phyloP scores from a whole-genome alignment of 1,140 invertebrate genomes.

The Apolygus lucorum region DNA sequence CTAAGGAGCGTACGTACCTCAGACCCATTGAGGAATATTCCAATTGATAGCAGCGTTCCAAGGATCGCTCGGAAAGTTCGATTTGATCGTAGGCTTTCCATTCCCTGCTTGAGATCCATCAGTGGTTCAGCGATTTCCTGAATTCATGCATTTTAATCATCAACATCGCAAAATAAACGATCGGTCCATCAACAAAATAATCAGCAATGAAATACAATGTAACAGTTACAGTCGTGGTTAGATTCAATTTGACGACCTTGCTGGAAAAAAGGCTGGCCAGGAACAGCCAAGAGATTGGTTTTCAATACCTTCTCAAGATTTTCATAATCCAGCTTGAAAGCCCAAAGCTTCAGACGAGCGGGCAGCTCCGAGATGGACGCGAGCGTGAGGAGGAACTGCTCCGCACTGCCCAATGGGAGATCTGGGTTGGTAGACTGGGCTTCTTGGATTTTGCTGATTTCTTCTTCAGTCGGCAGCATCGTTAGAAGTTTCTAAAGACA shows the following conservation, averaged over 20 bases:
- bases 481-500: conserved; percentile 75
- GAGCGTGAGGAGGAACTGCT: conserved; percentile 93
- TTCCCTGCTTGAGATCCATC: conserved; percentile 95
- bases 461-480: conserved; percentile 96
- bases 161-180: too few relatives aligned
- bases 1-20: conserved; percentile 49
- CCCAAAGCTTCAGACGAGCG: conserved; percentile 92
- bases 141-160: too few relatives aligned
- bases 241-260: too few relatives aligned
- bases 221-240: not conserved
- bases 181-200: too few relatives aligned
- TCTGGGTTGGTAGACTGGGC: conserved; percentile 90
- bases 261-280: too few relatives aligned
- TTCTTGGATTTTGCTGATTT: conserved; percentile 91
- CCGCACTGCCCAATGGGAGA: conserved; percentile 89
- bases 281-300: not conserved
- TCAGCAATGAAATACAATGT: conserved; percentile 24
- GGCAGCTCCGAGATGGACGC: conserved; percentile 92
- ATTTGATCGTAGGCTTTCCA: conserved; percentile 80
- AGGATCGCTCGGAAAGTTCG: conserved; percentile 92
- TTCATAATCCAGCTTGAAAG: conserved; percentile 98
- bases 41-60: conserved; percentile 85
- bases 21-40: conserved; percentile 93
- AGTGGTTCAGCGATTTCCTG: conserved; percentile 96
- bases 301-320: conserved; percentile 71